Evolutionary conservation across 2,113 vertebrate species (phyloP).

Genomic region (Tetrax tetrax): DNA sequence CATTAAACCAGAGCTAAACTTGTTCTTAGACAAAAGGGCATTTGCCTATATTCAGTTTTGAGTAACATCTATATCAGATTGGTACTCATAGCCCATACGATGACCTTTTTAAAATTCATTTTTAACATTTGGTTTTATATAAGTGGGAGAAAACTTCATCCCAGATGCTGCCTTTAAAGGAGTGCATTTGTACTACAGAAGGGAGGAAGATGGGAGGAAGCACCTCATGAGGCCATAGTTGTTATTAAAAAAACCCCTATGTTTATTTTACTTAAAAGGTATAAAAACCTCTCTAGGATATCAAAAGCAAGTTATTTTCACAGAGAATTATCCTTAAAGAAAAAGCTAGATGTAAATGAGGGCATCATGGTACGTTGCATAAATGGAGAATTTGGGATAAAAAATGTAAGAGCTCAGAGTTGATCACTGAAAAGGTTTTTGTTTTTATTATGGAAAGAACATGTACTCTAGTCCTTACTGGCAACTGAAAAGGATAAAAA

Average conservation of each 20-base stretch:
- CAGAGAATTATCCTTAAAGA: background rate
- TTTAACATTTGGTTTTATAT: conserved; percentile 42
- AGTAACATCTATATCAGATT: conserved; percentile 18
- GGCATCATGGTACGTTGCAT: background rate
- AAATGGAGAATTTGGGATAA: background rate
- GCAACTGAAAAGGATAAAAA: background rate
- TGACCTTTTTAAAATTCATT: conserved; percentile 64
- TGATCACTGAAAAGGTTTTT: background rate
- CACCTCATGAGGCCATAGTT: background rate
- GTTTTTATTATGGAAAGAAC: background rate
- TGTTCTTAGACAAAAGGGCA: background rate
- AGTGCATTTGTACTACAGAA: background rate
- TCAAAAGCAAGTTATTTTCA: background rate
- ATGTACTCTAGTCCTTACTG: background rate
- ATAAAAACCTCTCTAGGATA: background rate
- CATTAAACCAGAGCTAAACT: conserved; percentile 9
- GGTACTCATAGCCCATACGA: background rate
- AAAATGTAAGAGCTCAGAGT: background rate
- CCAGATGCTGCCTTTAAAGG: conserved; percentile 20
- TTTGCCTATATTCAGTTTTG: background rate
- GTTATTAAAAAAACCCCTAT: background rate
- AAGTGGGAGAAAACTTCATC: background rate
- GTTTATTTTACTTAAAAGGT: background rate
- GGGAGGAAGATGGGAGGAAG: background rate
- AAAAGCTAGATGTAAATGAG: background rate